Evolutionary conservation across 1,140 invertebrate genomes (phyloP).

Genomic region (Lysiphlebus fabarum): DNA sequence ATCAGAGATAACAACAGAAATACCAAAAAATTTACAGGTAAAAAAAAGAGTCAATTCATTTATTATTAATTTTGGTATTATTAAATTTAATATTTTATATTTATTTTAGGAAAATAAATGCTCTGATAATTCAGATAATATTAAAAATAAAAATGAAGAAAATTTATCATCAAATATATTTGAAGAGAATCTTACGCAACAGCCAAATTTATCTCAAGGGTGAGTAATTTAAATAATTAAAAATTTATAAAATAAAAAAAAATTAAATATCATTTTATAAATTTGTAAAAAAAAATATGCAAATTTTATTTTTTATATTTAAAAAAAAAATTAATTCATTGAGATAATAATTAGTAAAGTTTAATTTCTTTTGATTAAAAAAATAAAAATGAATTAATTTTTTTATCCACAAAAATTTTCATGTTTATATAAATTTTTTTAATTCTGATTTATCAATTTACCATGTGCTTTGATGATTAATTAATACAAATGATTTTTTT

Average conservation of each 20-base stretch:
- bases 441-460: too few relatives aligned
- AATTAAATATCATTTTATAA: too few relatives aligned
- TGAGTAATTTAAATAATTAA: conserved; percentile 28
- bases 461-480: too few relatives aligned
- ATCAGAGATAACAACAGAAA: neutral
- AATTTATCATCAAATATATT: conserved; percentile 26
- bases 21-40: neutral
- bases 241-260: too few relatives aligned
- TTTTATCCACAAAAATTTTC: too few relatives aligned
- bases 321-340: neutral
- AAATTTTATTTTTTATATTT: too few relatives aligned
- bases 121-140: neutral
- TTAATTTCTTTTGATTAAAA: neutral
- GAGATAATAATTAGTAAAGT: neutral
- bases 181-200: conserved; percentile 39
- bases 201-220: conserved; percentile 47
- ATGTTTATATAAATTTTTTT: too few relatives aligned
- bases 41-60: neutral
- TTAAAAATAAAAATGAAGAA: conserved; percentile 28
- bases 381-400: too few relatives aligned
- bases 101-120: neutral
- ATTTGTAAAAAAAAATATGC: too few relatives aligned
- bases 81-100: neutral
- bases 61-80: neutral
- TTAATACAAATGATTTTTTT: too few relatives aligned